Conservation (phyloP, 2,113 vertebrate genomes). For the Heloderma charlesbogerti region DNA sequence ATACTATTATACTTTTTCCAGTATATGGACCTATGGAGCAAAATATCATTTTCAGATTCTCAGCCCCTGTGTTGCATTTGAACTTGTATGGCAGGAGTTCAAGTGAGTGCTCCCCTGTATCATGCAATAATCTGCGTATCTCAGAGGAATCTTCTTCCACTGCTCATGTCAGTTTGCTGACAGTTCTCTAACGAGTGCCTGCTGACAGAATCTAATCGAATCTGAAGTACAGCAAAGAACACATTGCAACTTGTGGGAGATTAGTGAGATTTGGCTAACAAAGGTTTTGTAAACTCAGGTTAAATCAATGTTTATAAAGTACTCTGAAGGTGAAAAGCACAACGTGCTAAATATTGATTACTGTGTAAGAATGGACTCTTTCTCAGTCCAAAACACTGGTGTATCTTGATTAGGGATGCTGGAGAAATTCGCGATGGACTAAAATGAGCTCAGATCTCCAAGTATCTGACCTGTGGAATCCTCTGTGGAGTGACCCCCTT, state of each 20-base stretch:
- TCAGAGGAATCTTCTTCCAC: background rate
- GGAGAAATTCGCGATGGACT: no score
- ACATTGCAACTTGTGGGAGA: accelerated
- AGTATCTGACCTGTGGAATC: no score
- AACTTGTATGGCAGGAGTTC: background rate
- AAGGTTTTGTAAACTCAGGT: constrained; percentile 25
- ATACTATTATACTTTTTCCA: background rate
- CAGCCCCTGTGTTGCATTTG: background rate
- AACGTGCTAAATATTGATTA: constrained; percentile 66
- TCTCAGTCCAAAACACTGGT: constrained; percentile 44
- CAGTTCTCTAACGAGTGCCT: background rate
- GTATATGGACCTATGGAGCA: background rate
- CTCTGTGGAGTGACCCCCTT: no score
- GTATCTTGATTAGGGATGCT: constrained; percentile 34
- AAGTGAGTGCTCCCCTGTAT: background rate
- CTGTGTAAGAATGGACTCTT: constrained; percentile 25
- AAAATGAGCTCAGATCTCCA: no score
- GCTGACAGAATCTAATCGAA: background rate
- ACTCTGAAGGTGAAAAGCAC: constrained; percentile 37
- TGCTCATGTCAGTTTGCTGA: background rate
- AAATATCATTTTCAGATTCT: background rate
- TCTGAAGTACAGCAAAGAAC: background rate
- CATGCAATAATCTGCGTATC: background rate
- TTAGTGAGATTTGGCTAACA: constrained; percentile 21
- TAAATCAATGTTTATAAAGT: constrained; percentile 41